Conservation (phyloP, 2,888 invertebrate species). For the Stenchaetothrips biformis region DNA sequence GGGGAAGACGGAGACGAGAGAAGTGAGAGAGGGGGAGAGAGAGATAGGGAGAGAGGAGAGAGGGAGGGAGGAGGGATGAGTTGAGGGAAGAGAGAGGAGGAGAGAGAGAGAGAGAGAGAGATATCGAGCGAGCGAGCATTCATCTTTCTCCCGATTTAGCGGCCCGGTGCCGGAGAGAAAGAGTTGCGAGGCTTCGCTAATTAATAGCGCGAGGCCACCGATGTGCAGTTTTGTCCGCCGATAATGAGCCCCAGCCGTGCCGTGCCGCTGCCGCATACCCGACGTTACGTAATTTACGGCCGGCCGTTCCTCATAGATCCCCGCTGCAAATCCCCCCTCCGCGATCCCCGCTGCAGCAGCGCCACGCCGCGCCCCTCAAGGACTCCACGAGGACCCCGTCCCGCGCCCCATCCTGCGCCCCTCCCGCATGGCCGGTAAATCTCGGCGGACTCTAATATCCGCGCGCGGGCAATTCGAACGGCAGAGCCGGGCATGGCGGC, state of each 20-base stretch:
- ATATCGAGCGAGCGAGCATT: slow-evolving; percentile 11
- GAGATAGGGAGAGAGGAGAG: neutral
- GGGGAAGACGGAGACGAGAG: neutral
- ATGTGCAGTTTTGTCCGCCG: neutral
- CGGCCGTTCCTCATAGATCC: neutral
- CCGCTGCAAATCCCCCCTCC: neutral
- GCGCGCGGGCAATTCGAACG: neutral
- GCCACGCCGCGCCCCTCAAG: neutral
- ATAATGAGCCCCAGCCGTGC: no score
- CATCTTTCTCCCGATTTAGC: neutral
- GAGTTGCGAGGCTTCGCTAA: neutral
- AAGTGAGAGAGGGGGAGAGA: neutral
- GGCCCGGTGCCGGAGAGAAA: neutral
- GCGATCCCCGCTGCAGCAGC: neutral
- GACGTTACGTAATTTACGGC: neutral
- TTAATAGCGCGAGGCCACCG: no score
- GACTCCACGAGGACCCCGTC: neutral
- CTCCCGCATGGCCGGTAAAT: neutral
- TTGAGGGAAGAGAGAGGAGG: neutral
- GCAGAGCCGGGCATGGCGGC: slow-evolving; percentile 29
- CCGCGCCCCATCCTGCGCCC: neutral
- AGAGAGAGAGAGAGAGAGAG: neutral
- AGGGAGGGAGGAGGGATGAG: neutral
- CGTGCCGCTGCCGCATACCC: neutral
- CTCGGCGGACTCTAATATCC: neutral